Percentiles rank a stretch among this genome's conserved stretches.
phyloP scores from a whole-genome alignment of 2,113 vertebrate genomes.

The Acanthisitta chloris region DNA sequence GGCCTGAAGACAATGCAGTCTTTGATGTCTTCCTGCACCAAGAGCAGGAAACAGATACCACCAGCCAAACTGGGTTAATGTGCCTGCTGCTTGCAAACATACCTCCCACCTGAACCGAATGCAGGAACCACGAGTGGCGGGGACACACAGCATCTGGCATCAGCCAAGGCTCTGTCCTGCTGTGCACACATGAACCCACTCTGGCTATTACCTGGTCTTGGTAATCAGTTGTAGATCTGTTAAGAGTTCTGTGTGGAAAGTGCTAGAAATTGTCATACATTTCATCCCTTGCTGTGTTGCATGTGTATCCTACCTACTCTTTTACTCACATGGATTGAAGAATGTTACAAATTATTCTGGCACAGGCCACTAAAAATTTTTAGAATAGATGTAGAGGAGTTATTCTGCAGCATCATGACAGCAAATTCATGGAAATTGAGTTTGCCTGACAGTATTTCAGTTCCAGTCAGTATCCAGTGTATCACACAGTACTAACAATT shows the following conservation, averaged over 20 bases:
- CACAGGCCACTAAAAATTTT: background rate
- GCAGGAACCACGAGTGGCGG: background rate
- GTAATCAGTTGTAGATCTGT: background rate
- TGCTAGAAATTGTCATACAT: background rate
- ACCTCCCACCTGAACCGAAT: background rate
- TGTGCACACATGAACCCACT: rapidly evolving
- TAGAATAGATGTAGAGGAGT: background rate
- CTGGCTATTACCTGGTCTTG: rapidly evolving
- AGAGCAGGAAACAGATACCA: background rate
- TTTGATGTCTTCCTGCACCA: background rate
- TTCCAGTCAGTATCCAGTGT: background rate
- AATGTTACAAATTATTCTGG: background rate
- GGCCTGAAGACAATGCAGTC: rapidly evolving
- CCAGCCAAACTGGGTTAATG: rapidly evolving
- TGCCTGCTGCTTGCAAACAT: background rate
- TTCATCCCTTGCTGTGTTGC: background rate
- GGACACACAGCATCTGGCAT: background rate
- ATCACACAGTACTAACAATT: background rate
- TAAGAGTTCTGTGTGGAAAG: background rate
- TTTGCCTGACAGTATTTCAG: background rate
- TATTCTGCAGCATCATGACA: background rate
- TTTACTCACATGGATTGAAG: background rate
- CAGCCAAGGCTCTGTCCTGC: rapidly evolving
- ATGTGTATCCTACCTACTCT: background rate
- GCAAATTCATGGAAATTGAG: rapidly evolving